Evolutionary conservation across 2,888 invertebrate species (phyloP).

Genomic region (Erebia palarica): DNA sequence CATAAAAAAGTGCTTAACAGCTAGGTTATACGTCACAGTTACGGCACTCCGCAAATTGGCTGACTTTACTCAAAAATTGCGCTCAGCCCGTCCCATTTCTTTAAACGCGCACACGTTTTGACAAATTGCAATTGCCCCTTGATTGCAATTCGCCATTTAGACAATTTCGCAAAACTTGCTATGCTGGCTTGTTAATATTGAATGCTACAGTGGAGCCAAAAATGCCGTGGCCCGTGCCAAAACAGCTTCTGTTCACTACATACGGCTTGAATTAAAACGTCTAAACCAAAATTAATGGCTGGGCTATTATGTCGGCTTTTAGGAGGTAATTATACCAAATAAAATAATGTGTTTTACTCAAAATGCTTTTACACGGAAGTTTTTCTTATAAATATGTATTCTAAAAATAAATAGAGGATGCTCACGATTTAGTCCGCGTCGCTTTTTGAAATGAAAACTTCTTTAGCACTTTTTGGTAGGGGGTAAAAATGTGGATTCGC

Average conservation of each 20-base stretch:
- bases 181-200: constrained; percentile 35
- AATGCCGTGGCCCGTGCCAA: constrained; percentile 39
- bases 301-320: constrained; percentile 34
- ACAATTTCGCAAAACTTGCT: constrained; percentile 38
- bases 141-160: constrained; percentile 40
- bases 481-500: too few relatives aligned
- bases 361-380: background rate
- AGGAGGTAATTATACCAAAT: constrained; percentile 36
- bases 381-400: background rate
- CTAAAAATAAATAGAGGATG: too few relatives aligned
- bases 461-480: too few relatives aligned
- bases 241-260: constrained; percentile 40
- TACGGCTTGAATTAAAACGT: constrained; percentile 45
- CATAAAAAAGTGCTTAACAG: background rate
- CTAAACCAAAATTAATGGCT: constrained; percentile 41
- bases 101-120: constrained; percentile 28
- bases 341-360: constrained; percentile 26
- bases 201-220: constrained; percentile 39
- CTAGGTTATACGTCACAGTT: constrained; percentile 1
- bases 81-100: constrained; percentile 17
- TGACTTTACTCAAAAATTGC: constrained; percentile 13
- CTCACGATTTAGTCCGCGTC: too few relatives aligned
- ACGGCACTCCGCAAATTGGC: constrained; percentile 9
- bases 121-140: constrained; percentile 38
- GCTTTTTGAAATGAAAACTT: too few relatives aligned